Conservation (phyloP, 1,140 invertebrate species). For the Drosophila repletoides region DNA sequence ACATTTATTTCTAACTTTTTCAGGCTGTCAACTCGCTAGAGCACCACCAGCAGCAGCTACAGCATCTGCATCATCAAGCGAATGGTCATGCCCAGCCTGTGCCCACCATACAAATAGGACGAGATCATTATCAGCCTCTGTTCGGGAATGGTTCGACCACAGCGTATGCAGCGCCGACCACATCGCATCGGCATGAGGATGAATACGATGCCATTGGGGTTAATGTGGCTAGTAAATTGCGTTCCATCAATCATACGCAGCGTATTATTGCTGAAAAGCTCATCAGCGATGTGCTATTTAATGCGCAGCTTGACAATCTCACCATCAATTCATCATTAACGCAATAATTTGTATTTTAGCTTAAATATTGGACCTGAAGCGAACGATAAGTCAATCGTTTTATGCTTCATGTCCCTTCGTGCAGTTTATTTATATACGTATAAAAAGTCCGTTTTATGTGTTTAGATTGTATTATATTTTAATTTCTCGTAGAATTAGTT, state of each 20-base stretch:
- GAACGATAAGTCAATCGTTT: not conserved
- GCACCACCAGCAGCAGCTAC: conserved; percentile 76
- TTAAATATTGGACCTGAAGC: conserved; percentile 2
- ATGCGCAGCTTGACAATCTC: conserved; percentile 82
- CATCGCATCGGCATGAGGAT: conserved; percentile 62
- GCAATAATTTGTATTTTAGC: conserved; percentile 46
- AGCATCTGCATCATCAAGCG: conserved; percentile 71
- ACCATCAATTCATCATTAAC: conserved; percentile 66
- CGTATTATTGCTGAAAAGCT: conserved; percentile 82
- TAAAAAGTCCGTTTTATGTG: conserved; percentile 17
- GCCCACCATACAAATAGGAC: conserved; percentile 76
- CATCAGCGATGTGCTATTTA: conserved; percentile 82
- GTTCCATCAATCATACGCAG: conserved; percentile 81
- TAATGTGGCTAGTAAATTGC: conserved; percentile 82
- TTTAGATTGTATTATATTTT: conserved; percentile 49
- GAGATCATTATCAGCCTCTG: conserved; percentile 73
- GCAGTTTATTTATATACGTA: conserved; percentile 1
- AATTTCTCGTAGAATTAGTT: conserved; percentile 45
- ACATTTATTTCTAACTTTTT: not conserved
- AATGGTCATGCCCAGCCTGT: conserved; percentile 66
- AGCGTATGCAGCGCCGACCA: conserved; percentile 50
- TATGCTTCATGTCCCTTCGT: not conserved
- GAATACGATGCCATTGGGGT: conserved; percentile 82
- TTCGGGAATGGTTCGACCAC: conserved; percentile 57
- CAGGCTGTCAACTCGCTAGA: conserved; percentile 77